Percentiles rank a stretch among this genome's conserved stretches.
phyloP scores from a whole-genome alignment of 2,888 invertebrate species.

The Gnatocerus cornutus region DNA sequence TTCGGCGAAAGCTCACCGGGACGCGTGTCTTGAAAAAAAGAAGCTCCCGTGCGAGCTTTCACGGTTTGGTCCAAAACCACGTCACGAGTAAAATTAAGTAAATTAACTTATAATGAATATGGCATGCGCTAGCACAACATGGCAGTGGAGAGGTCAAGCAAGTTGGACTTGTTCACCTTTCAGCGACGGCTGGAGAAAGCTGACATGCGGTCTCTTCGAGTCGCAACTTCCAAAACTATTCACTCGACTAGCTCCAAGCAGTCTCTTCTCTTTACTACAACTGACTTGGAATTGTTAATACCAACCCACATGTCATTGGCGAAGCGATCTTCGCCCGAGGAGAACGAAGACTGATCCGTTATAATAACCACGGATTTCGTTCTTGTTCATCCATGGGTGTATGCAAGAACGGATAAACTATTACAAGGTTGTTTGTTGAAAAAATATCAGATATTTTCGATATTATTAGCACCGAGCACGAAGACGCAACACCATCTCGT shows the following conservation, averaged over 20 bases:
- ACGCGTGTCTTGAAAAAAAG: not conserved
- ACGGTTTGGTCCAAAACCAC: not conserved
- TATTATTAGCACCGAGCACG: not conserved
- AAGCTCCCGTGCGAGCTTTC: not conserved
- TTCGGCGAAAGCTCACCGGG: not conserved
- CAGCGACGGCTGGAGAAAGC: slow-evolving; percentile 65
- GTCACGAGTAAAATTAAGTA: slow-evolving; percentile 48
- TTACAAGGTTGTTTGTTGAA: slow-evolving; percentile 47
- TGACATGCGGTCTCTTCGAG: slow-evolving; percentile 59
- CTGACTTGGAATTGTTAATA: slow-evolving; percentile 29
- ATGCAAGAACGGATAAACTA: slow-evolving; percentile 38
- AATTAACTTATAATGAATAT: slow-evolving; percentile 56
- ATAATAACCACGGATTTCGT: slow-evolving; percentile 33
- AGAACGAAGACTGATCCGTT: slow-evolving; percentile 41
- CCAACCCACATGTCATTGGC: slow-evolving; percentile 47
- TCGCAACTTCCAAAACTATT: slow-evolving; percentile 57
- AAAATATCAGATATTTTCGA: not conserved
- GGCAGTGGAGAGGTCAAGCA: slow-evolving; percentile 64
- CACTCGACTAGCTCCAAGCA: slow-evolving; percentile 47
- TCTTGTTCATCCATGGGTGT: slow-evolving; percentile 4
- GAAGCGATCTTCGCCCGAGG: slow-evolving; percentile 35
- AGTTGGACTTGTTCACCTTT: slow-evolving; percentile 65
- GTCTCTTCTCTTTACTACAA: slow-evolving; percentile 39
- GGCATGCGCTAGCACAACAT: slow-evolving; percentile 59
- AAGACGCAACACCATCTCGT: slow-evolving; percentile 50